phyloP scores from a whole-genome alignment of 2,113 vertebrate species.

The Ictalurus punctatus region DNA sequence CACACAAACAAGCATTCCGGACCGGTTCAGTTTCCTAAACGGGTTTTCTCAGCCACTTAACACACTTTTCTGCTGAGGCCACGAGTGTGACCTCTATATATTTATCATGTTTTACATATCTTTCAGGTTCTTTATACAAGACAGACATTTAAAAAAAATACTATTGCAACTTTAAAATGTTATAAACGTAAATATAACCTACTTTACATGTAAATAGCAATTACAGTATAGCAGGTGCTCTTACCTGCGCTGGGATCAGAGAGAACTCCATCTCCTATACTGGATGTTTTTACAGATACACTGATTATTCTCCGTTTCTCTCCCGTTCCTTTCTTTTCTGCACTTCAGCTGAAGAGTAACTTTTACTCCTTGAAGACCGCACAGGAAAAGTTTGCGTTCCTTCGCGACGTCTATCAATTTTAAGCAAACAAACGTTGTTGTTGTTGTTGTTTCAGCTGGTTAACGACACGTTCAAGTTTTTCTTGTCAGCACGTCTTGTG shows the following conservation, averaged over 20 bases:
- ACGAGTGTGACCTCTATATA: background rate
- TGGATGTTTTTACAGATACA: background rate
- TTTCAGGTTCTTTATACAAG: background rate
- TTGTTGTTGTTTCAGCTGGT: background rate
- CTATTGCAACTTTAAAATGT: background rate
- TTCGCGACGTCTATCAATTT: background rate
- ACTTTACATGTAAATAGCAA: background rate
- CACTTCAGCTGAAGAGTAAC: no score
- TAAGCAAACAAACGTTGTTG: background rate
- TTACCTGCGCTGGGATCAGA: conserved; percentile 55
- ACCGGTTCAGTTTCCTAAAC: background rate
- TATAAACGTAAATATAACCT: background rate
- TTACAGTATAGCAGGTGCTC: background rate
- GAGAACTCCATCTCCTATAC: conserved; percentile 48
- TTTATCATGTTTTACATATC: background rate
- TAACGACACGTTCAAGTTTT: background rate
- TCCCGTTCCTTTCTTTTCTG: no score
- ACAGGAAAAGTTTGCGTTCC: background rate
- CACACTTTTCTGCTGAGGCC: background rate
- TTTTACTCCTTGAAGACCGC: no score
- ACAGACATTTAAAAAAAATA: background rate
- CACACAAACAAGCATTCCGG: background rate
- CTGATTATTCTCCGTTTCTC: background rate
- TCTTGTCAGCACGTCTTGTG: background rate
- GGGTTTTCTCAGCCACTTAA: background rate